Evolutionary conservation across 2,113 vertebrate species (phyloP).

Genomic region (Lepus europaeus): DNA sequence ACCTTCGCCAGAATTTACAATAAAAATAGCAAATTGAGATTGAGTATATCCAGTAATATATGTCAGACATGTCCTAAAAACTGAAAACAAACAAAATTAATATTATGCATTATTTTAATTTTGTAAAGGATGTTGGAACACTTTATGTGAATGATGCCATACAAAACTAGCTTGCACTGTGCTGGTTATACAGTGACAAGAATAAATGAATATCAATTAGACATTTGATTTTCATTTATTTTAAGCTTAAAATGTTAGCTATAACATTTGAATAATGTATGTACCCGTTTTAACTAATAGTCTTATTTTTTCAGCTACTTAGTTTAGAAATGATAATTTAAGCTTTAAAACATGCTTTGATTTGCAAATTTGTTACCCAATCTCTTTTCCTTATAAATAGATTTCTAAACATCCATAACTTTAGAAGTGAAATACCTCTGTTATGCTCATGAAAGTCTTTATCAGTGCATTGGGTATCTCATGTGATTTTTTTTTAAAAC

Average conservation of each 20-base stretch:
- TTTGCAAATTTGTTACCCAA: conserved; percentile 68
- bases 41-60: conserved; percentile 55
- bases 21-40: conserved; percentile 72
- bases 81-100: conserved; percentile 82
- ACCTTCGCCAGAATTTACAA: conserved; percentile 60
- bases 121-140: conserved; percentile 71
- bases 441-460: conserved; percentile 58
- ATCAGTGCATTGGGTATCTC: conserved; percentile 46
- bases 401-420: conserved; percentile 63
- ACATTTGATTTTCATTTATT: conserved; percentile 79
- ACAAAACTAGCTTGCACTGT: conserved; percentile 59
- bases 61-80: conserved; percentile 71
- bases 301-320: conserved; percentile 73
- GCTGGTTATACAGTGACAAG: conserved; percentile 73
- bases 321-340: conserved; percentile 77
- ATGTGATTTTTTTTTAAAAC: conserved; percentile 13
- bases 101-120: conserved; percentile 80
- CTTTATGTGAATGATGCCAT: conserved; percentile 71
- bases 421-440: conserved; percentile 66
- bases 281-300: conserved; percentile 77
- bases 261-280: conserved; percentile 80
- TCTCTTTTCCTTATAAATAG: conserved; percentile 64
- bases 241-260: conserved; percentile 76
- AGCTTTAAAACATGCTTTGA: conserved; percentile 69
- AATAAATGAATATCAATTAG: conserved; percentile 82